Evolutionary conservation across 1,140 invertebrate genomes (phyloP), one percentile per base, ranked within the genome.

Genomic region (Magallana ariakensis): DNA sequence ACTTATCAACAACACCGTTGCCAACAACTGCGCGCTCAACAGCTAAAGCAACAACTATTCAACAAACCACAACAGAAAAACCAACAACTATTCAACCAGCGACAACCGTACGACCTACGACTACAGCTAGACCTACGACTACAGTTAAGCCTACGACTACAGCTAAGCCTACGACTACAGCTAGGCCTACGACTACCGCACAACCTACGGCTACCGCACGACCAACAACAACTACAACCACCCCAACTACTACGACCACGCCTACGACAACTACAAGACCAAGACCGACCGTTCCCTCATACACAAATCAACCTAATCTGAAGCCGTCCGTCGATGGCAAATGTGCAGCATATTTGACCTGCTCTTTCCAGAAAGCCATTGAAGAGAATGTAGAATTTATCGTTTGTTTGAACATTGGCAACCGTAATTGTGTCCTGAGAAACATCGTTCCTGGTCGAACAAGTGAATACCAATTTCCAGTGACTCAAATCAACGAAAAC

Each of bases 351-450:
- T 82, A 81, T 56, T 83, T 89, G 33, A 81, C 26, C 1, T 89
- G 88, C 22, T 46, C 82, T 19, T 86, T 89, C 83, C 58, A 66
- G 46, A 85, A 84, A 57, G 58, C 88, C 0, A 56, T 70, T 19
- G 53, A 88, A 80, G 22, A 57, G 22, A 87, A 86, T 87, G 88
- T 89, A 5, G 88, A 89, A 53, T 83, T 87, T 53, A 58, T 87
- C 16, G 85, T 89, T 16, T 89, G 85, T 85, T 81, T 89, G 4
- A 84, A 85, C 11, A 85, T 89, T 19, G 82, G 82, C 11, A 87
- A 82, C 58, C 22, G 26, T 5, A 82, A 75, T n/a, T 87, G 88
- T 83, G 83, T 57, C 10, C 53, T 87, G n/a, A 75, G 5, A 33
- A 80, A 81, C 6, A 54, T 85, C 16, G 85, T 89, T 2, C 22